A percentile compares a stretch with the other conserved stretches of the same genome.
Conservation (phyloP, 2,113 vertebrate genomes). For the Megaptera novaeangliae region DNA sequence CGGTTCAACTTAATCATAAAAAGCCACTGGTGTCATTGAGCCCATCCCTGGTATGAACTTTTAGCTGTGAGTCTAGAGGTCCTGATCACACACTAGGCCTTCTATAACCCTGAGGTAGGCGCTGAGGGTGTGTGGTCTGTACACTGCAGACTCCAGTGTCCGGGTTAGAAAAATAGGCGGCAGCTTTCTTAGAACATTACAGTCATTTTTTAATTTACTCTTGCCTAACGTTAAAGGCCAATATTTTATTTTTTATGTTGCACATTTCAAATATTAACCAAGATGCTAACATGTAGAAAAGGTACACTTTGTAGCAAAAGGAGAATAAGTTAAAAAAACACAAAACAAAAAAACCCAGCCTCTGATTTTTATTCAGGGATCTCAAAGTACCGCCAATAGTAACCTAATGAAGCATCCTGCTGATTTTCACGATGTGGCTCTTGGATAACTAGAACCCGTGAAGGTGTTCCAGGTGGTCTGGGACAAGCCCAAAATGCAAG, state of each 20-base stretch:
- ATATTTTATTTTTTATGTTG: slow-evolving; percentile 30
- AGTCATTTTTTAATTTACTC: slow-evolving; percentile 47
- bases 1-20: neutral
- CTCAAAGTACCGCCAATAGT: neutral
- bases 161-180: slow-evolving; percentile 72
- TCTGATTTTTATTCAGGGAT: neutral
- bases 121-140: slow-evolving; percentile 48
- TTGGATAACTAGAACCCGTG: neutral
- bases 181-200: slow-evolving; percentile 56
- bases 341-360: neutral
- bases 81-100: slow-evolving; percentile 65
- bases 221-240: slow-evolving; percentile 20
- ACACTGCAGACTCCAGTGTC: slow-evolving; percentile 50
- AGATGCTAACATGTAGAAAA: neutral
- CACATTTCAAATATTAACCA: slow-evolving; percentile 1
- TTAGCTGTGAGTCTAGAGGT: slow-evolving; percentile 26
- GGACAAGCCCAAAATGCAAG: slow-evolving; percentile 27
- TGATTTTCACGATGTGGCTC: neutral
- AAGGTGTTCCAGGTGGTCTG: slow-evolving; percentile 63
- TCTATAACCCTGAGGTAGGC: slow-evolving; percentile 53
- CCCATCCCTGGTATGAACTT: slow-evolving; percentile 49
- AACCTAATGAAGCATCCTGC: neutral
- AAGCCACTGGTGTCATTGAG: neutral
- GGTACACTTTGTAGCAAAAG: neutral
- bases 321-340: neutral